Percentiles rank a stretch among this genome's conserved stretches.
Evolutionary conservation across 2,888 invertebrate species (phyloP).

Genomic region (Dendrolimus pini): DNA sequence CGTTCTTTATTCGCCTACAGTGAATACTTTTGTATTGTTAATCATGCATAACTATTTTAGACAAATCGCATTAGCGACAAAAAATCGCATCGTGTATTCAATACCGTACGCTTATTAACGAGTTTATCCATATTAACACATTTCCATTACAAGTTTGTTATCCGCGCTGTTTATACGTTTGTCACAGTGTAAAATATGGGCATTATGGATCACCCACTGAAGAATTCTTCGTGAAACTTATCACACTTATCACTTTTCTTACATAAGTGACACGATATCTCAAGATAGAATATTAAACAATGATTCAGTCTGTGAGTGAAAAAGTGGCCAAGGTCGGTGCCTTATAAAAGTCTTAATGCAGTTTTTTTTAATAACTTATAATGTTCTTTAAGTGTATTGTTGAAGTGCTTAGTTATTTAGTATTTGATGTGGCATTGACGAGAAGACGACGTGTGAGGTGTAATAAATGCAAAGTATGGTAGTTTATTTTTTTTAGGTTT

Average conservation of each 20-base stretch:
- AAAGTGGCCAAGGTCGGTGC: slow-evolving; percentile 41
- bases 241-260: background rate
- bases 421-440: slow-evolving; percentile 34
- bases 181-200: background rate
- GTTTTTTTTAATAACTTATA: slow-evolving; percentile 18
- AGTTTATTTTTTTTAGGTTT: background rate
- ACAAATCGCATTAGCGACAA: background rate
- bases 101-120: slow-evolving; percentile 13
- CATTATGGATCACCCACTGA: background rate
- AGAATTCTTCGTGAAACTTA: background rate
- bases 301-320: slow-evolving; percentile 40
- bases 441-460: slow-evolving; percentile 21
- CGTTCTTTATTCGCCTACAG: no score
- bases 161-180: background rate
- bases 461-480: slow-evolving; percentile 22
- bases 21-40: no score
- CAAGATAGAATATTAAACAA: slow-evolving; percentile 34
- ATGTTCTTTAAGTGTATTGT: slow-evolving; percentile 42
- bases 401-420: slow-evolving; percentile 39
- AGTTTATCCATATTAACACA: slow-evolving; percentile 4
- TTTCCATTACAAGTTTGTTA: background rate
- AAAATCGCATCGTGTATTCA: slow-evolving; percentile 12
- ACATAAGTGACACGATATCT: slow-evolving; percentile 5
- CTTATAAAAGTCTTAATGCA: slow-evolving; percentile 13
- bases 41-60: background rate